These are phyloP conservation scores for Dallia pectoralis DNA, from an alignment of 2,797 vertebrate genomes.

Conservation along the genomic window DNA sequence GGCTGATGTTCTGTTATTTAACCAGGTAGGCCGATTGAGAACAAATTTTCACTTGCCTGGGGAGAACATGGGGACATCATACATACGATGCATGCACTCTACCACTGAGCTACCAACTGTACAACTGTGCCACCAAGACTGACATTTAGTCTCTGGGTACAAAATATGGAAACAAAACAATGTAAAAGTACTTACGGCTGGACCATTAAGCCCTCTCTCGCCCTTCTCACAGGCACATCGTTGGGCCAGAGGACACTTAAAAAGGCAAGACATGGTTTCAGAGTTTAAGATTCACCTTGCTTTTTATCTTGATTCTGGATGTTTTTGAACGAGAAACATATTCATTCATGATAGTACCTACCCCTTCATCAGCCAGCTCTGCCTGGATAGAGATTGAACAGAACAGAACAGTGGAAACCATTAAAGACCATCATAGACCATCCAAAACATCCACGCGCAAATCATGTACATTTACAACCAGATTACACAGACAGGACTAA, in stretches of 20 bases:
- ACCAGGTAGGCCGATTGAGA: too few species aligned
- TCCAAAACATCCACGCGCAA: background rate
- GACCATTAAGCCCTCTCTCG: constrained; percentile 80
- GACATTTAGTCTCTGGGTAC: too few species aligned
- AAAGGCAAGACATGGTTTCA: constrained; percentile 43
- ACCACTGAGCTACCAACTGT: too few species aligned
- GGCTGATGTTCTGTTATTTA: too few species aligned
- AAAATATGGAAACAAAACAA: too few species aligned
- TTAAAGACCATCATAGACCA: background rate
- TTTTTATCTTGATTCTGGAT: constrained; percentile 14
- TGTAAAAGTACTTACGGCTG: constrained; percentile 77
- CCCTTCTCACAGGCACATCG: constrained; percentile 88
- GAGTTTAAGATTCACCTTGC: constrained; percentile 29
- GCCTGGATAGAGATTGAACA: constrained; percentile 75
- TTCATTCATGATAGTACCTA: constrained; percentile 59
- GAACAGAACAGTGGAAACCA: constrained; percentile 36
- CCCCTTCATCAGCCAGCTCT: constrained; percentile 81
- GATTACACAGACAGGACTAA: background rate
- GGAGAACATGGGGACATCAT: too few species aligned
- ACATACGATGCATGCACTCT: too few species aligned
- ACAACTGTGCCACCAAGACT: too few species aligned
- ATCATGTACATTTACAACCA: background rate
- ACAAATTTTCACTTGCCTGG: too few species aligned
- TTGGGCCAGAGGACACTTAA: constrained; percentile 82
- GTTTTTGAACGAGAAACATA: background rate